Evolutionary conservation across 2,113 vertebrate species (phyloP).

Genomic region (Bettongia penicillata): DNA sequence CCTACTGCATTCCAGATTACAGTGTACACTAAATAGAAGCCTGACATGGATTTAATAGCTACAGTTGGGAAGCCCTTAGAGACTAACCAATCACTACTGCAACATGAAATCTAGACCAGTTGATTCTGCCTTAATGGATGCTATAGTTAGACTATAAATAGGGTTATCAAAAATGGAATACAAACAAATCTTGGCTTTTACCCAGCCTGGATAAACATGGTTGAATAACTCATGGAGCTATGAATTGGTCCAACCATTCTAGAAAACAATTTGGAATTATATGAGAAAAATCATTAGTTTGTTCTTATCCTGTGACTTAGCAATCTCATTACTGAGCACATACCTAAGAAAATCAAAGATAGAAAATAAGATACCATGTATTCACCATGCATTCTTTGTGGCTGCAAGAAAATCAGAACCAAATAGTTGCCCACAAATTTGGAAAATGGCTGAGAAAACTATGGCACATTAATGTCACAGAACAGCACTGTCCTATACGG

Average conservation of each 20-base stretch:
- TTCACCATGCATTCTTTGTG: neutral
- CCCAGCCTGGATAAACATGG: neutral
- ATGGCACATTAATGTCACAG: neutral
- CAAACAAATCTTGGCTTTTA: neutral
- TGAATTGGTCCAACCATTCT: neutral
- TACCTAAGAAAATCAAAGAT: no score
- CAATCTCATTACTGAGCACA: neutral
- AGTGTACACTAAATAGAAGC: neutral
- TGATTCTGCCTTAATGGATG: neutral
- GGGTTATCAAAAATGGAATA: neutral
- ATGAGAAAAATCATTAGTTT: no score
- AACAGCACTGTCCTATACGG: neutral
- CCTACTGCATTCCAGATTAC: neutral
- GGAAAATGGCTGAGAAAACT: neutral
- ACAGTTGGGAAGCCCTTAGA: neutral
- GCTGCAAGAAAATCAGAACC: neutral
- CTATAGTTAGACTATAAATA: neutral
- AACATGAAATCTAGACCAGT: neutral
- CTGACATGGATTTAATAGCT: neutral
- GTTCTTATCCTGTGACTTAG: neutral
- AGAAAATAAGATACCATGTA: neutral
- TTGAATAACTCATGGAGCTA: neutral
- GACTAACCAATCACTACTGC: neutral
- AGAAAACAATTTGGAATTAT: neutral
- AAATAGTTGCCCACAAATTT: neutral